Evolutionary conservation across 2,888 invertebrate species (phyloP), one percentile per base, ranked within the genome.

Genomic region (Leptopilina myrica): DNA sequence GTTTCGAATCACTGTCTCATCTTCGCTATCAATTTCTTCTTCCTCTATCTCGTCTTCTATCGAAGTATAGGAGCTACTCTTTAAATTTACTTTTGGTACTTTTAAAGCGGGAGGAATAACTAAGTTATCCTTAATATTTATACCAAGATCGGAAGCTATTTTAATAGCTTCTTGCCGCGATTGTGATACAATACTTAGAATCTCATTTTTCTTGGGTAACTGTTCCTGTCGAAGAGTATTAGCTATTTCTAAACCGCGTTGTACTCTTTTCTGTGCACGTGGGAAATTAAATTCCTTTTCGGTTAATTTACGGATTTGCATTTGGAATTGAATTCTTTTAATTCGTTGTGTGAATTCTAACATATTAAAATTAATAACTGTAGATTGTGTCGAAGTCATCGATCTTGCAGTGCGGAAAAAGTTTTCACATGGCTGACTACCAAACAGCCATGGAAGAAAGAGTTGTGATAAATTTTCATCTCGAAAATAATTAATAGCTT

Each of bases 381-480:
- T 75, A 20, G 56, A 78, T 62, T 53, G 49, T 11, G 64, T 78
- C 9, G 73, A 73, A 46, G 59, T 78, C 78, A 82, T 80, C n/a
- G 82, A 82, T 76, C 78, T 76, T 15, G 80, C 64, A 64, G 26
- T 49, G 40, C 79, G 79, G 65, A 80, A 80, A 76, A 81, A 81
- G 66, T 75, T 79, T 59, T 81, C 81, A 40, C 78, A 79, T 15
- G 81, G 64, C 75, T 81, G 79, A 43, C 79, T 81, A 53, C 81
- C 76, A 69, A 77, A 81, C 12, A 56, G 56, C 56, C 56, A 56
- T 12, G 12, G 56, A 56, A 56, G 56, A 12, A 59, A 59, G n/a
- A 59, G 59, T 59, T 59, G 15, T 20, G 59, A 15, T n/a, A 59
- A 59, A 15, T 59, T 59, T 59, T 59, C n/a, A 59, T 59, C 59